Percentiles rank a stretch among this genome's conserved stretches.
phyloP scores from a whole-genome alignment of 1,140 invertebrate genomes.

The Melipona quadrifasciata region DNA sequence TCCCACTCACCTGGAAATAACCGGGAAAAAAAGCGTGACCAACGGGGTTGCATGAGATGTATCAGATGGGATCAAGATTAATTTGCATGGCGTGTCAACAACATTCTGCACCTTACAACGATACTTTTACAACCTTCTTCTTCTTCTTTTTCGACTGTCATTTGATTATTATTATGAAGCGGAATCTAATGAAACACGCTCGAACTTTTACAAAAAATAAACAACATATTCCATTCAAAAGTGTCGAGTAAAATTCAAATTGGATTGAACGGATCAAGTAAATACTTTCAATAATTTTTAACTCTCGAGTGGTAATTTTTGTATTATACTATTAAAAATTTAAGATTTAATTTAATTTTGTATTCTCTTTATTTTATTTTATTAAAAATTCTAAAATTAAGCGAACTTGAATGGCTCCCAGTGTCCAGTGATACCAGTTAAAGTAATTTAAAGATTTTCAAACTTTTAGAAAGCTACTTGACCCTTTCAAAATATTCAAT shows the following conservation, averaged over 20 bases:
- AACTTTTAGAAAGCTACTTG: background rate
- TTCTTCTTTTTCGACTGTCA: background rate
- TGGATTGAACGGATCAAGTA: background rate
- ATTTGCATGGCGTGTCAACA: constrained; percentile 37
- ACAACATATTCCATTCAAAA: background rate
- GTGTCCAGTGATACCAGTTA: no score
- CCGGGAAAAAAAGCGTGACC: constrained; percentile 79
- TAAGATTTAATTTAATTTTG: no score
- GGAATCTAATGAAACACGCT: background rate
- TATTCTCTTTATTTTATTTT: no score
- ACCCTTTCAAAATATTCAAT: background rate
- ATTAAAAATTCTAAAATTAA: no score
- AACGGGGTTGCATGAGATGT: constrained; percentile 62
- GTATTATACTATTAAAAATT: no score
- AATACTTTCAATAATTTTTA: background rate
- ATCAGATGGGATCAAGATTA: constrained; percentile 51
- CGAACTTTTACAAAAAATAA: background rate
- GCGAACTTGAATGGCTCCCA: no score
- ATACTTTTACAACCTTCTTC: background rate
- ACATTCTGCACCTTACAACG: constrained; percentile 8
- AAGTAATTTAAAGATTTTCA: background rate
- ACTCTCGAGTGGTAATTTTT: no score
- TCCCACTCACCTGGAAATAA: constrained; percentile 82
- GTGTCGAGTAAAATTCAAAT: background rate
- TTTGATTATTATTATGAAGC: background rate